These are phyloP conservation scores for Scaptomyza hsui DNA, from an alignment of 1,140 invertebrate species.

Conservation along the genomic window DNA sequence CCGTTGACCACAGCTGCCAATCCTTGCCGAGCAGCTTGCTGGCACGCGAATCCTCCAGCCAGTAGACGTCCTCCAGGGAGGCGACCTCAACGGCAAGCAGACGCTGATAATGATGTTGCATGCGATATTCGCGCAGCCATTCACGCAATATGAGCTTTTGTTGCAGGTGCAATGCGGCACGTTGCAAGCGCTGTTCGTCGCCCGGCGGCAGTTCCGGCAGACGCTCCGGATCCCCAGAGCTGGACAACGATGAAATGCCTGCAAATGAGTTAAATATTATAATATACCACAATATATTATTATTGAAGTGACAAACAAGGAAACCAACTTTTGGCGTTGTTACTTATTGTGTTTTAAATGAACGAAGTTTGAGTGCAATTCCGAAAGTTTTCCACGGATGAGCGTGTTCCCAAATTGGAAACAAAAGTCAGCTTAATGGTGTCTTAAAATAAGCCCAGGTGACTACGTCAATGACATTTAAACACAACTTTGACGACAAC, in stretches of 20 bases:
- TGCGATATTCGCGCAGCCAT: constrained; percentile 90
- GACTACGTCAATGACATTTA: constrained; percentile 61
- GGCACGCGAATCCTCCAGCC: constrained; percentile 92
- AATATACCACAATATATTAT: too few species aligned
- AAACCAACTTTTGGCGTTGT: constrained; percentile 38
- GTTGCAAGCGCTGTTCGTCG: constrained; percentile 91
- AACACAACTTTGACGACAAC: constrained; percentile 28
- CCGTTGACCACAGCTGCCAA: constrained; percentile 90
- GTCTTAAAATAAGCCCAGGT: constrained; percentile 63
- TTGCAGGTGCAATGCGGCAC: constrained; percentile 90
- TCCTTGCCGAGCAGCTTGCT: constrained; percentile 91
- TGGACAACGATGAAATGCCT: constrained; percentile 93
- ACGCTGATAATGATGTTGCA: constrained; percentile 91
- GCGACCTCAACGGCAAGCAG: constrained; percentile 91
- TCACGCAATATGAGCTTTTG: constrained; percentile 91
- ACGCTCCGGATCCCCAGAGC: constrained; percentile 88
- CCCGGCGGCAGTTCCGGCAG: constrained; percentile 91
- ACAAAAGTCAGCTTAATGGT: constrained; percentile 52
- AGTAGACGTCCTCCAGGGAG: constrained; percentile 94
- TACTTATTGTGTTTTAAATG: constrained; percentile 73
- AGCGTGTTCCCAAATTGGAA: constrained; percentile 1
- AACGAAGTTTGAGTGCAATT: constrained; percentile 48
- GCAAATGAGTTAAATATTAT: not conserved
- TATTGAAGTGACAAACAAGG: not conserved
- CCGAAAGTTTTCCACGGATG: constrained; percentile 44